A percentile compares a stretch with the other conserved stretches of the same genome.
Evolutionary conservation across 2,113 vertebrate genomes (phyloP).

Genomic region (Aythya baeri): DNA sequence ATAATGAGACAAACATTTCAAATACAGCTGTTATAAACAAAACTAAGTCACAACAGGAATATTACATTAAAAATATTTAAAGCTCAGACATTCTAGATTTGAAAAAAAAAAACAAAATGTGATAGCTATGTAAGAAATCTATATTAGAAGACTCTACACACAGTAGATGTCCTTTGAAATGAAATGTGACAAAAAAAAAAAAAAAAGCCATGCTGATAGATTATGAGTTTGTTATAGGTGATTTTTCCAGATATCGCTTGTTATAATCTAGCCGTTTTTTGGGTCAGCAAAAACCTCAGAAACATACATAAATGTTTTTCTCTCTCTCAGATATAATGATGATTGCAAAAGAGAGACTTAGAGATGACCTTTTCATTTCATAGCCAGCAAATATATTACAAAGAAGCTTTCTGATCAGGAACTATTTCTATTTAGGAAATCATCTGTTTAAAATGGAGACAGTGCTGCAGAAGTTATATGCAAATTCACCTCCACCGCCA

Average conservation of each 20-base stretch:
- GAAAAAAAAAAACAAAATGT: neutral
- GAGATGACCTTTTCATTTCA: neutral
- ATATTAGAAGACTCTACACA: neutral
- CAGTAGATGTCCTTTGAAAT: neutral
- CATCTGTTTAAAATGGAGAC: neutral
- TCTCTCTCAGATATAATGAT: neutral
- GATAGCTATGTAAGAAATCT: neutral
- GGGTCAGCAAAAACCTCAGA: neutral
- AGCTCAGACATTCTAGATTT: neutral
- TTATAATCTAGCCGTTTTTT: neutral
- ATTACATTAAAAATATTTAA: neutral
- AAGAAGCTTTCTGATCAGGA: neutral
- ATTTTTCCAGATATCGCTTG: neutral
- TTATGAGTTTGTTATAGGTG: neutral
- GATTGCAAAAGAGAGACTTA: neutral
- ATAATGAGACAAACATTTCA: neutral
- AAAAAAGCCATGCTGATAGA: neutral
- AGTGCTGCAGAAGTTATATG: neutral
- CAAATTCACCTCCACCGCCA: neutral
- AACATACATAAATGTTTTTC: neutral
- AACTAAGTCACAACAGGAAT: neutral
- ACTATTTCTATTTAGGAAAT: neutral
- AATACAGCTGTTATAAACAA: neutral
- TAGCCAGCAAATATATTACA: neutral
- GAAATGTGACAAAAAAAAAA: neutral